Percentiles rank a stretch among this genome's conserved stretches.
phyloP scores from a whole-genome alignment of 2,888 invertebrate genomes.

The Rhorus exstirpatorius region DNA sequence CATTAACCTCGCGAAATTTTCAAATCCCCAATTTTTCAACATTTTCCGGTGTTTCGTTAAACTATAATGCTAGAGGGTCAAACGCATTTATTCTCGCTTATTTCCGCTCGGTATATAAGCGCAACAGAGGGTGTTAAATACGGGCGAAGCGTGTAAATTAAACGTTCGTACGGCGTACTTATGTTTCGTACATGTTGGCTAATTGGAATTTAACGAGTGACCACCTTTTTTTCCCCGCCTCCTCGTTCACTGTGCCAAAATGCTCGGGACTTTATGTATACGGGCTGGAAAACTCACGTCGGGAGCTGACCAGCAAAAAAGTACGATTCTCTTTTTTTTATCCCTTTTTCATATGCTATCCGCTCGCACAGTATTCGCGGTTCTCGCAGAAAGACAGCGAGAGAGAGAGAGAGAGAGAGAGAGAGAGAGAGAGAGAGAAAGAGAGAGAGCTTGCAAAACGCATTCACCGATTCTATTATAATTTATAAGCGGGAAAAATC shows the following conservation, averaged over 20 bases:
- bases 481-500: slow-evolving; percentile 62
- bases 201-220: slow-evolving; percentile 70
- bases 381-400: no score
- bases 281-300: neutral
- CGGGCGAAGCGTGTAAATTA: slow-evolving; percentile 65
- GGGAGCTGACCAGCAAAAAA: slow-evolving; percentile 20
- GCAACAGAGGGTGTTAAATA: slow-evolving; percentile 56
- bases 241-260: slow-evolving; percentile 33
- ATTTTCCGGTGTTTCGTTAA: no score
- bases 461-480: slow-evolving; percentile 58
- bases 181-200: slow-evolving; percentile 62
- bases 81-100: slow-evolving; percentile 21
- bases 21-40: no score
- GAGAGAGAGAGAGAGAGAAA: neutral
- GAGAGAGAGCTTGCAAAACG: slow-evolving; percentile 28
- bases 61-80: no score
- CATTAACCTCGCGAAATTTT: no score
- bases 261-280: slow-evolving; percentile 6
- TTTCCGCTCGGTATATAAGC: slow-evolving; percentile 21
- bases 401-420: neutral
- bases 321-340: slow-evolving; percentile 8
- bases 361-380: slow-evolving; percentile 9
- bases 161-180: slow-evolving; percentile 70
- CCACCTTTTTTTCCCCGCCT: slow-evolving; percentile 16
- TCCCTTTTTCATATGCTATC: slow-evolving; percentile 29